A percentile compares a stretch with the other conserved stretches of the same genome.
Conservation (phyloP, 2,113 vertebrate species). For the Ceuthmochares aereus region DNA sequence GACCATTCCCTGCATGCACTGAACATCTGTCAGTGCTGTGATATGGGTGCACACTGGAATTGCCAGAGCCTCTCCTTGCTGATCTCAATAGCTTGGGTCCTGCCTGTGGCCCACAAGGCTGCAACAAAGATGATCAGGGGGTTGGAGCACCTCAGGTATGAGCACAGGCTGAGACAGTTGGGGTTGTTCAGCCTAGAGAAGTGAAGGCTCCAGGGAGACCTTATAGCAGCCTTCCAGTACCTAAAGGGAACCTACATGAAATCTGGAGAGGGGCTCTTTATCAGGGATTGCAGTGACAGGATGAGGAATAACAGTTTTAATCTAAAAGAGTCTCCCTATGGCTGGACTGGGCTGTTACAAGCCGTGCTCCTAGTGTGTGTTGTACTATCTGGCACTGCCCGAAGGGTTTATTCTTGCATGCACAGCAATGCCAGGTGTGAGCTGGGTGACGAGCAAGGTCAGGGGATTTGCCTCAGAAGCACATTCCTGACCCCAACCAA, state of each 20-base stretch:
- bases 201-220: no score
- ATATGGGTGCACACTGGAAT: not conserved
- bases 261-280: no score
- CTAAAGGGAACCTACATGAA: no score
- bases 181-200: no score
- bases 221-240: no score
- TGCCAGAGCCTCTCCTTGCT: not conserved
- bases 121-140: no score
- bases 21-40: not conserved
- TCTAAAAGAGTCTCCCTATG: not conserved
- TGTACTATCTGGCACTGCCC: accelerated
- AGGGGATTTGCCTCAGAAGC: not conserved
- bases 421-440: accelerated
- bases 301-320: no score
- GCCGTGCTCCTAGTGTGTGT: not conserved
- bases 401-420: not conserved
- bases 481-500: not conserved
- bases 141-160: no score
- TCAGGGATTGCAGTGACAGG: no score
- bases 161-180: no score
- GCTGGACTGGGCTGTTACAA: not conserved
- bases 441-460: not conserved
- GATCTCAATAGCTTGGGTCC: not conserved
- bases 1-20: accelerated
- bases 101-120: not conserved